phyloP scores from a whole-genome alignment of 2,113 vertebrate species.

The Barbus barbus region DNA sequence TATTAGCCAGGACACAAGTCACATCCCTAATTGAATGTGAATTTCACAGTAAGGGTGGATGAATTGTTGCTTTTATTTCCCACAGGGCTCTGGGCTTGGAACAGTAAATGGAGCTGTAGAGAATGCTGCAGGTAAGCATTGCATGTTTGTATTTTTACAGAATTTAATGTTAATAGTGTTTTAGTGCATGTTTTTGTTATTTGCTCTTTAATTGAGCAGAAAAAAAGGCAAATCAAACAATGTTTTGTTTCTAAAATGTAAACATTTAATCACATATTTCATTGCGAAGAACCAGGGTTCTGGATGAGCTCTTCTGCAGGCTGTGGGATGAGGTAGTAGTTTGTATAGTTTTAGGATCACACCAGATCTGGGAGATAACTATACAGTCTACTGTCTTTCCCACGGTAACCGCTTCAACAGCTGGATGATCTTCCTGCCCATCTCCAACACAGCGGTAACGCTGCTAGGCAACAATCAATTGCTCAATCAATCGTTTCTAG shows the following conservation, averaged over 20 bases:
- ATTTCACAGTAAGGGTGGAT: background rate
- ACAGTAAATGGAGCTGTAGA: conserved; percentile 77
- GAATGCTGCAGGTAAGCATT: conserved; percentile 80
- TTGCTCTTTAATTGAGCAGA: background rate
- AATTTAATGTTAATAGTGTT: too few relatives aligned
- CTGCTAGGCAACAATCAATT: conserved; percentile 28
- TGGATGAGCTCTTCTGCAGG: conserved; percentile 58
- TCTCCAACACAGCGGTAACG: background rate
- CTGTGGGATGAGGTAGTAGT: conserved; percentile 97
- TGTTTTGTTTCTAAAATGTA: background rate
- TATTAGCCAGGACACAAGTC: background rate
- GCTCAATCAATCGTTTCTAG: background rate
- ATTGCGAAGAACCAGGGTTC: background rate
- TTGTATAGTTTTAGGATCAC: conserved; percentile 99
- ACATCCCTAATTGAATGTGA: background rate
- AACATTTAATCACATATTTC: background rate
- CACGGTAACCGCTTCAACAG: conserved; percentile 72
- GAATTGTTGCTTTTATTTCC: background rate
- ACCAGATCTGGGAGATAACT: conserved; percentile 99
- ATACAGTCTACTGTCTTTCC: conserved; percentile 99
- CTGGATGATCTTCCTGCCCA: conserved; percentile 24
- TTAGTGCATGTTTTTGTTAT: background rate
- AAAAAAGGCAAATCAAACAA: background rate
- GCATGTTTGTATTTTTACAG: background rate
- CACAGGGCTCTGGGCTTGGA: conserved; percentile 78